phyloP scores from a whole-genome alignment of 1,140 invertebrate genomes.

The Drosophila ironensis region DNA sequence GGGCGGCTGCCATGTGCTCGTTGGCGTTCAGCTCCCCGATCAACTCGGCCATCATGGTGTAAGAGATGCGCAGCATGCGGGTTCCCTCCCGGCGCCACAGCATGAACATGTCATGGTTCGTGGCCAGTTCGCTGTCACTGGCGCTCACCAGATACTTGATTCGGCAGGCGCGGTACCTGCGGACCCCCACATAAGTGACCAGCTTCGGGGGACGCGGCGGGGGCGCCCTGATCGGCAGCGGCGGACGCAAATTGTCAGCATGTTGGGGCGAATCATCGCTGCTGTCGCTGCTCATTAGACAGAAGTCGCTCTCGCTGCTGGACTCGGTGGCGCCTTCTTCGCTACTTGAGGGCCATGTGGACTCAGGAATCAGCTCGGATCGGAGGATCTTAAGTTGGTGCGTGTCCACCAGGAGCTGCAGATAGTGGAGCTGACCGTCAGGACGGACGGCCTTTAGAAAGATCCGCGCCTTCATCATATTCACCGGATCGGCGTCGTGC shows the following conservation, averaged over 20 bases:
- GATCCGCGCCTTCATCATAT: conserved; percentile 9
- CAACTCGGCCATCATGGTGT: conserved; percentile 42
- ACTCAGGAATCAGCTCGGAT: conserved; percentile 22
- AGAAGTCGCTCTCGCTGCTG: conserved; percentile 3
- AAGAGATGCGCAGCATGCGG: conserved; percentile 27
- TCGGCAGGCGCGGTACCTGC: conserved; percentile 26
- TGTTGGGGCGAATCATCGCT: too few relatives aligned
- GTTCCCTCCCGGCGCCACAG: not conserved
- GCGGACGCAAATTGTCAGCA: too few relatives aligned
- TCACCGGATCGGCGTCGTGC: conserved; percentile 19
- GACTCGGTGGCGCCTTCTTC: not conserved
- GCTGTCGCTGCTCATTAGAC: not conserved
- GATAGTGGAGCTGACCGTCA: conserved; percentile 41
- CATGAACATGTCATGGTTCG: conserved; percentile 2
- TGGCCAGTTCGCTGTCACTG: conserved; percentile 20
- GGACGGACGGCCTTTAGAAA: conserved; percentile 41
- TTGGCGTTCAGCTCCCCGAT: conserved; percentile 28
- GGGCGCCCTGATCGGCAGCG: not conserved
- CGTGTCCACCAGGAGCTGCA: conserved; percentile 26
- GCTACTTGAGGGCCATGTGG: too few relatives aligned
- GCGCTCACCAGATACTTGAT: conserved; percentile 20
- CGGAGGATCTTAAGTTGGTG: conserved; percentile 26
- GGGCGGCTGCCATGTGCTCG: conserved; percentile 12
- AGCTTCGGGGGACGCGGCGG: not conserved
- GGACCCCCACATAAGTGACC: conserved; percentile 7